These are phyloP conservation scores for Salvelinus fontinalis DNA, from an alignment of 2,113 vertebrate species.

Conservation along the genomic window DNA sequence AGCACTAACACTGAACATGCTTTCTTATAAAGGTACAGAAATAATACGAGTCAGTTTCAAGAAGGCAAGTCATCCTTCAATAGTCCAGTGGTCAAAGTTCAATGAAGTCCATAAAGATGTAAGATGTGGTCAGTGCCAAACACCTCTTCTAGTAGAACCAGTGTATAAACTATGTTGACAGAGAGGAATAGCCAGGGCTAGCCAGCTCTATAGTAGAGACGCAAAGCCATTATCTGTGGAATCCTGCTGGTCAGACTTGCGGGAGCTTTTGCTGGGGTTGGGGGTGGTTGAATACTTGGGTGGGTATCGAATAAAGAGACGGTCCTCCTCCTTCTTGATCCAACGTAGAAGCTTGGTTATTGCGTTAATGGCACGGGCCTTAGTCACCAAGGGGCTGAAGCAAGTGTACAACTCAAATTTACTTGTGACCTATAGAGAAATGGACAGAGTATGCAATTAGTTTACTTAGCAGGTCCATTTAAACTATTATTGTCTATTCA, in stretches of 20 bases:
- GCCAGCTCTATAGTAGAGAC: conserved; percentile 64
- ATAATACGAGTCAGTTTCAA: conserved; percentile 4
- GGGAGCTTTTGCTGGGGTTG: conserved; percentile 76
- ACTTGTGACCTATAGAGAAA: conserved; percentile 81
- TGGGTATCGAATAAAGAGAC: conserved; percentile 91
- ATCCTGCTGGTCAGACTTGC: conserved; percentile 67
- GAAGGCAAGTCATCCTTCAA: conserved; percentile 50
- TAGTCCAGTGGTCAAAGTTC: conserved; percentile 50
- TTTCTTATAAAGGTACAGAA: conserved; percentile 38
- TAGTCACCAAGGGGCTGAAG: conserved; percentile 92
- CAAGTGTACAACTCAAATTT: conserved; percentile 97
- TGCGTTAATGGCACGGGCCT: conserved; percentile 88
- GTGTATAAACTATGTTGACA: conserved; percentile 48
- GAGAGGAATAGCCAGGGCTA: conserved; percentile 27
- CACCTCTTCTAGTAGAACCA: conserved; percentile 36
- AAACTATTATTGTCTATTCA: background rate
- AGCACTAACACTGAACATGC: conserved; percentile 41
- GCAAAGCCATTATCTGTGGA: conserved; percentile 76
- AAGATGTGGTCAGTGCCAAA: conserved; percentile 25
- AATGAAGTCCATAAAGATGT: conserved; percentile 36
- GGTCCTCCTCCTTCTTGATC: conserved; percentile 95
- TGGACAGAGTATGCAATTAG: background rate
- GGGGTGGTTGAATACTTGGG: conserved; percentile 90
- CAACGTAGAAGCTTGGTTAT: conserved; percentile 93
- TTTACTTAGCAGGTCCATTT: background rate